Evolutionary conservation across 2,888 invertebrate species (phyloP), one percentile per base, ranked within the genome.

Genomic region (Drosophila formosana): DNA sequence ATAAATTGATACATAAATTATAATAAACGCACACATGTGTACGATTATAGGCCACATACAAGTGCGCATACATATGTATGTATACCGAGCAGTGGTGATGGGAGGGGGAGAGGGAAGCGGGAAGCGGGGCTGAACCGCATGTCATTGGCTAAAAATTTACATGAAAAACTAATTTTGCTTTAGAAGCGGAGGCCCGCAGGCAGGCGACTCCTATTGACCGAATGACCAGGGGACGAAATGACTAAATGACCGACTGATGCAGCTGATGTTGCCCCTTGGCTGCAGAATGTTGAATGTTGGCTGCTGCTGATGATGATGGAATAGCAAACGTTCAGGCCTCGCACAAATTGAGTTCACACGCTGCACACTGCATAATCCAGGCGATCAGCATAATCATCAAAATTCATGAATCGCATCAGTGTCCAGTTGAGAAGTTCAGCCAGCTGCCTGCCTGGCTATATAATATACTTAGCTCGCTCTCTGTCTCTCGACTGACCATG

Each of bases 1-100:
- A 85, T 88, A 81, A 81, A 85, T 88, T 88, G 81, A 81, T 83
- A 88, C 81, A 85, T 88, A 86, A 88, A 88, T 85, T 85, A 80
- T 86, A 83, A 81, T 79, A 74, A 77, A 82, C 80, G 68, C 69
- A 74, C 70, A 82, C 76, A 76, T 72, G 72, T 61, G 67, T 41
- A 56, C 55, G 45, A 56, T 56, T 56, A 70, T 46, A 65, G 18
- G 50, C 41, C 30, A 46, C 39, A 60, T 30, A 43, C 30, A 50
- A 45, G 32, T 11, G 45, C 45, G 52, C 11, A 23, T 11, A 51
- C 13, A 64, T 26, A 18, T 3, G 18, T 4, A 32, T 25, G 3
- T 18, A n/a, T n/a, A n/a, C n/a, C n/a, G n/a, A n/a, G n/a, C n/a
- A n/a, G n/a, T n/a, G n/a, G n/a, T n/a, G n/a, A n/a, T 18, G 18